A percentile compares a stretch with the other conserved stretches of the same genome.
phyloP scores from a whole-genome alignment of 2,113 vertebrate species.

The Myrmecophaga tridactyla region DNA sequence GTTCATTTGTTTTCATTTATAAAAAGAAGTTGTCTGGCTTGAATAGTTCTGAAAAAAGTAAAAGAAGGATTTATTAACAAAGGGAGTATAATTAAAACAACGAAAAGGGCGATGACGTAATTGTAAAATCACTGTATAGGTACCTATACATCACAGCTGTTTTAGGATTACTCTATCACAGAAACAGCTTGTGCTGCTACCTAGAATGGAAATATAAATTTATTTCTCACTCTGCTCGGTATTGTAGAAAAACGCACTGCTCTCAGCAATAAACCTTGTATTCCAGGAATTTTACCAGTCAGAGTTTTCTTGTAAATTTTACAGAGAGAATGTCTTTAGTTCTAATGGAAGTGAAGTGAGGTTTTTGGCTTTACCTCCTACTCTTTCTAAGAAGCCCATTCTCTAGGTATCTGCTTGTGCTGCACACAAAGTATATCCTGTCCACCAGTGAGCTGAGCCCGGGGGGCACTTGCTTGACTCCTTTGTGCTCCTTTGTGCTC shows the following conservation, averaged over 20 bases:
- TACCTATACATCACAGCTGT: neutral
- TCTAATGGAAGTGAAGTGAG: neutral
- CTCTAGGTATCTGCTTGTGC: too few relatives aligned
- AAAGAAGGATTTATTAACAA: neutral
- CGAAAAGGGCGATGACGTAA: neutral
- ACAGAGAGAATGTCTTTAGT: neutral
- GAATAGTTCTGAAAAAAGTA: slow-evolving; percentile 5
- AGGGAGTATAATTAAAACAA: neutral
- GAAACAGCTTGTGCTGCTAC: neutral
- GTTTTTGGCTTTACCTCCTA: neutral
- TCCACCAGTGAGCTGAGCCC: neutral
- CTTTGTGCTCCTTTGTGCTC: too few relatives aligned
- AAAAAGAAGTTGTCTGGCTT: slow-evolving; percentile 22
- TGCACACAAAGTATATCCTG: neutral
- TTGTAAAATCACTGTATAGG: neutral
- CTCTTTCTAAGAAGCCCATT: neutral
- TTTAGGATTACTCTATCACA: neutral
- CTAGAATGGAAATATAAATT: neutral
- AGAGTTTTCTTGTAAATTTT: neutral
- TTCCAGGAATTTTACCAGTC: neutral
- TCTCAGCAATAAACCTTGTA: neutral
- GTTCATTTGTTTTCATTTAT: slow-evolving; percentile 1
- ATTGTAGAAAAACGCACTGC: neutral
- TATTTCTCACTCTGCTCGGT: neutral
- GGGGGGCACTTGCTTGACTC: too few relatives aligned